Evolutionary conservation across 2,888 invertebrate genomes (phyloP).

Genomic region (Pinctada fucata): DNA sequence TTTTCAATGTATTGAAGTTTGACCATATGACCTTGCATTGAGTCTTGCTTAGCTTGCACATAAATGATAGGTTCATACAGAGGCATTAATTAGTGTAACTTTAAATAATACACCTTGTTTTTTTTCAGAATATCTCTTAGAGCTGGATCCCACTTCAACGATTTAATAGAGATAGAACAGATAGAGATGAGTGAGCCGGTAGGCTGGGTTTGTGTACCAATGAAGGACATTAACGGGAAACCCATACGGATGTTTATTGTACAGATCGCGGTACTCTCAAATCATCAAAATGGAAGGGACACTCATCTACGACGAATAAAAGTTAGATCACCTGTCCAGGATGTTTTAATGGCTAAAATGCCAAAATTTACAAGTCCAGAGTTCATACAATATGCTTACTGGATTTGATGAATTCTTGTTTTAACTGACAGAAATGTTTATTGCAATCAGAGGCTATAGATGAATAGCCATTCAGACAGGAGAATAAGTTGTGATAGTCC

Average conservation of each 20-base stretch:
- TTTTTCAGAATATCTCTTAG: slow-evolving; percentile 78
- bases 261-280: slow-evolving; percentile 83
- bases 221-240: slow-evolving; percentile 85
- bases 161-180: slow-evolving; percentile 95
- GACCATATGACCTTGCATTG: too few relatives aligned
- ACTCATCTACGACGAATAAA: slow-evolving; percentile 98
- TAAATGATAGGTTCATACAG: too few relatives aligned
- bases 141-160: slow-evolving; percentile 97
- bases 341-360: slow-evolving; percentile 75
- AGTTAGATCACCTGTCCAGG: slow-evolving; percentile 88
- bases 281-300: slow-evolving; percentile 99
- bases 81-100: too few relatives aligned
- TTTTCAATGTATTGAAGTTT: too few relatives aligned
- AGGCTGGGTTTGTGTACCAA: slow-evolving; percentile 96
- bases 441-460: too few relatives aligned
- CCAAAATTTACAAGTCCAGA: slow-evolving; percentile 83
- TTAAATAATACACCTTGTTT: too few relatives aligned
- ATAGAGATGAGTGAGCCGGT: slow-evolving; percentile 95
- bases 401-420: too few relatives aligned
- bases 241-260: slow-evolving; percentile 92
- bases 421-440: too few relatives aligned
- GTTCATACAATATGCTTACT: slow-evolving; percentile 54
- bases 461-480: too few relatives aligned
- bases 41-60: too few relatives aligned
- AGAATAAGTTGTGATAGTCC: too few relatives aligned